phyloP scores from a whole-genome alignment of 2,888 invertebrate species.

The Phyllotreta cruciferae region DNA sequence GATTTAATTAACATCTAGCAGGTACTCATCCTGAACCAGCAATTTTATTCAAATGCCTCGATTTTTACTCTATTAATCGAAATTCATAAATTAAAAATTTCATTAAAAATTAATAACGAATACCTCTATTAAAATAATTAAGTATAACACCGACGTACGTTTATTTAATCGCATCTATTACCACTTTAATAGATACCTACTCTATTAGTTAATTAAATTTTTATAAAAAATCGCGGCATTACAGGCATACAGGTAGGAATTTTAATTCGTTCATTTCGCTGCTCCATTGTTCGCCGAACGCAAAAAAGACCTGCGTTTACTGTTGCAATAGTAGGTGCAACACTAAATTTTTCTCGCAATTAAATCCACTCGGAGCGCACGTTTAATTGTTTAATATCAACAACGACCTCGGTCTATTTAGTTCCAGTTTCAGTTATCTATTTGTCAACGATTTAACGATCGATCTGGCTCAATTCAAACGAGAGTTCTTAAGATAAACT shows the following conservation, averaged over 20 bases:
- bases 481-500: neutral
- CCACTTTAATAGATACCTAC: no score
- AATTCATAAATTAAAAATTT: neutral
- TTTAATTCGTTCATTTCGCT: neutral
- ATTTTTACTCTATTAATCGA: conserved; percentile 1
- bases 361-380: conserved; percentile 14
- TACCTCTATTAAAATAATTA: no score
- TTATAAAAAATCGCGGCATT: no score
- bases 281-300: neutral
- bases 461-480: neutral
- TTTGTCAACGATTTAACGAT: conserved; percentile 20
- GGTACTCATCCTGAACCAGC: no score
- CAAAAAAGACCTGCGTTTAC: neutral
- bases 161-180: no score
- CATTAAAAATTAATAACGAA: no score
- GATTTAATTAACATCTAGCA: neutral
- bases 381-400: conserved; percentile 29
- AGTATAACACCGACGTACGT: no score
- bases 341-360: conserved; percentile 29
- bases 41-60: no score
- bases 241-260: no score
- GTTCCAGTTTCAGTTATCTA: conserved; percentile 26
- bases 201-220: no score
- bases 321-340: conserved; percentile 11
- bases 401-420: conserved; percentile 37